Percentiles rank a stretch among this genome's conserved stretches.
phyloP scores from a whole-genome alignment of 2,797 vertebrate species.

The Leucoraja ocellata region DNA sequence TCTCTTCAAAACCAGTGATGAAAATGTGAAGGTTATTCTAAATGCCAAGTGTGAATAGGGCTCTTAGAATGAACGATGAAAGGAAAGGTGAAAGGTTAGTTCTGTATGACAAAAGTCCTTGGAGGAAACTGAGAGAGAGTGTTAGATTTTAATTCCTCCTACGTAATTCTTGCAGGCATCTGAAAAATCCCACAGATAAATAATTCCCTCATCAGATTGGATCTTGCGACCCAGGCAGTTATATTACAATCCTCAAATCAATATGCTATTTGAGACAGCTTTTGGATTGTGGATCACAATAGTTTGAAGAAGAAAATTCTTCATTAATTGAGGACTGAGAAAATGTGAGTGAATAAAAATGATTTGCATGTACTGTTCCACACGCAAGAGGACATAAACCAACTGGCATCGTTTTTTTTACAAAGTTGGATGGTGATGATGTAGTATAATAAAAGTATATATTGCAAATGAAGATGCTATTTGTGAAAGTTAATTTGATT shows the following conservation, averaged over 20 bases:
- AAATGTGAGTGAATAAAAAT: background rate
- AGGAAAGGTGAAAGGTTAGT: background rate
- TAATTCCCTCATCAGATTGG: background rate
- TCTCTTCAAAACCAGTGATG: background rate
- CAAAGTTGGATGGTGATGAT: background rate
- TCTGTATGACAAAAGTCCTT: background rate
- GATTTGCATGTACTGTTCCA: background rate
- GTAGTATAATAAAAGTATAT: background rate
- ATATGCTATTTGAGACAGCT: background rate
- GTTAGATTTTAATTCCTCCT: background rate
- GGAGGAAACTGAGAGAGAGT: background rate
- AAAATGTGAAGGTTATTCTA: background rate
- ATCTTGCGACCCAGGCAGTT: background rate
- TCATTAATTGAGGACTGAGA: background rate
- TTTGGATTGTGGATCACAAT: background rate
- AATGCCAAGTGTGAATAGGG: background rate
- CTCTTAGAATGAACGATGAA: background rate
- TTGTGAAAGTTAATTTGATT: background rate
- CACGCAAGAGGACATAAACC: background rate
- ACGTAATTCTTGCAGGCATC: background rate
- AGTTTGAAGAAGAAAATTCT: background rate
- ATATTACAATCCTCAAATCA: background rate
- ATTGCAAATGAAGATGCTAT: background rate
- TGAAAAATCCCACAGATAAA: background rate
- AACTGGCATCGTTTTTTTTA: background rate